Evolutionary conservation across 2,113 vertebrate species (phyloP).

Genomic region (Zosterops borbonicus): DNA sequence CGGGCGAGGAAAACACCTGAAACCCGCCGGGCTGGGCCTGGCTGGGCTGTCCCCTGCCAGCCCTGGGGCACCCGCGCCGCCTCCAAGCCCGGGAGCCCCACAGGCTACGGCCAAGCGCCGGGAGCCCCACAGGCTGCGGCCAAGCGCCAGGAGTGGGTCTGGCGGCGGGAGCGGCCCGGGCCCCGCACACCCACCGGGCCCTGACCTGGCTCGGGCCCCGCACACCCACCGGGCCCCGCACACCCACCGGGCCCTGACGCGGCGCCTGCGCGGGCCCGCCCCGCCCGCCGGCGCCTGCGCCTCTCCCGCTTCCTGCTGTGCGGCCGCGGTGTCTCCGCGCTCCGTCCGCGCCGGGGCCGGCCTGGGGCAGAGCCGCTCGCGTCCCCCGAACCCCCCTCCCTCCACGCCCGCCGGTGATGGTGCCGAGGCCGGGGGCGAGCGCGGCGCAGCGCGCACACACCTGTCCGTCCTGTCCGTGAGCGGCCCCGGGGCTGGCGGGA

Average conservation of each 20-base stretch:
- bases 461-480: not conserved
- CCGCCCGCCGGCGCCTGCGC: no score
- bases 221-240: not conserved
- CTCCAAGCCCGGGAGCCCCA: no score
- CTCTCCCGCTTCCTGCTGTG: not conserved
- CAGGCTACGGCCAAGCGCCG: no score
- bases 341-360: not conserved
- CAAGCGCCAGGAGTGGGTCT: no score
- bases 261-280: no score
- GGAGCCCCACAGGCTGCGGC: no score
- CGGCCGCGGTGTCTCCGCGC: not conserved
- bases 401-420: not conserved
- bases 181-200: rapidly evolving
- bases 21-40: not conserved
- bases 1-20: rapidly evolving
- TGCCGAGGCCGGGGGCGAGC: not conserved
- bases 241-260: not conserved
- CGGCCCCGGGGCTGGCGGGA: not conserved
- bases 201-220: no score
- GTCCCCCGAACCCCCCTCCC: not conserved
- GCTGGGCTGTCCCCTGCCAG: not conserved
- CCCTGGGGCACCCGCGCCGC: rapidly evolving
- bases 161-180: no score
- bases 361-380: rapidly evolving
- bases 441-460: not conserved